Evolutionary conservation across 1,140 invertebrate species (phyloP).

Genomic region (Brachionus paranguensis): DNA sequence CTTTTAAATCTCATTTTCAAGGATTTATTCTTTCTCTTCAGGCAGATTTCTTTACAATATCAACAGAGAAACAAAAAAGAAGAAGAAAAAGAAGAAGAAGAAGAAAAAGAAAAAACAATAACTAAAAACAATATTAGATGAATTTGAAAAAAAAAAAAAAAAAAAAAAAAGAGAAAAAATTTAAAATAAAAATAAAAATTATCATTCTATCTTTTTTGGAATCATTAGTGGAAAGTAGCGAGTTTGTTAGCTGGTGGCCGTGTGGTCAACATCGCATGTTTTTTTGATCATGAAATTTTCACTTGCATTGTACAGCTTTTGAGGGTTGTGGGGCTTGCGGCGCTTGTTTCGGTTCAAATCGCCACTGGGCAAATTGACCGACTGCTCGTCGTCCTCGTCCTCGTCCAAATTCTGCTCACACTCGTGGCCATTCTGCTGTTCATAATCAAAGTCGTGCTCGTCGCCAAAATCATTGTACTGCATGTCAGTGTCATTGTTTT

Average conservation of each 20-base stretch:
- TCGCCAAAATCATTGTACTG: background rate
- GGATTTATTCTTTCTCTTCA: background rate
- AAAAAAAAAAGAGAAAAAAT: background rate
- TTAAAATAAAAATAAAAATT: background rate
- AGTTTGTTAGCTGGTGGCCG: background rate
- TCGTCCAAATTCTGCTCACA: background rate
- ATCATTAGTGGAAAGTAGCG: background rate
- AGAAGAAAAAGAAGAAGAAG: background rate
- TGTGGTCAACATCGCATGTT: background rate
- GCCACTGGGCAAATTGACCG: background rate
- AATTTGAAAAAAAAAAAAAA: background rate
- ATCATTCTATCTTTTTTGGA: background rate
- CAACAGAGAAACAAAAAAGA: background rate
- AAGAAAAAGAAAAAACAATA: background rate
- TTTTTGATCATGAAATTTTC: background rate
- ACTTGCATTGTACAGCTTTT: background rate
- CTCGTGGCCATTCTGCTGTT: background rate
- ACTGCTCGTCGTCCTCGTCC: background rate
- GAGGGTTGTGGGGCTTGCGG: background rate
- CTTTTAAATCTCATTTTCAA: conserved; percentile 15
- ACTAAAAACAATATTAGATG: background rate
- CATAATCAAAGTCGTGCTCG: background rate
- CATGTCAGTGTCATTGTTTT: background rate
- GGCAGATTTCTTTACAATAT: background rate
- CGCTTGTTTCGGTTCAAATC: conserved; percentile 16